Conservation (phyloP, 2,888 invertebrate genomes). For the Volucella inflata region DNA sequence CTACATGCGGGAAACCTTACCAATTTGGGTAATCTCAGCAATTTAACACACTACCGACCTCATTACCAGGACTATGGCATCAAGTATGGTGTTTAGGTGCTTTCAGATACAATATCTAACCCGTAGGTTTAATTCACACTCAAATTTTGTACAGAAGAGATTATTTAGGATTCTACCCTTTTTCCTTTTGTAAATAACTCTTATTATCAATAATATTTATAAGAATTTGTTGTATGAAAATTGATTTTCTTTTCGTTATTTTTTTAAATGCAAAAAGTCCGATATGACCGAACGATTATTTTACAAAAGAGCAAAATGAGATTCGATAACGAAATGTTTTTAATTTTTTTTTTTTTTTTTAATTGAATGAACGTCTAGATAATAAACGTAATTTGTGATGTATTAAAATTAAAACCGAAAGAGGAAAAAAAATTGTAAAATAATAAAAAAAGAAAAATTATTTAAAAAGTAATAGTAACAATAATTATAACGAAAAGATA, state of each 20-base stretch:
- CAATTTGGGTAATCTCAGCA: slow-evolving; percentile 82
- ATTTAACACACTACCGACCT: slow-evolving; percentile 83
- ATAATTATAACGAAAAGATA: slow-evolving; percentile 54
- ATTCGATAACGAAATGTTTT: not conserved
- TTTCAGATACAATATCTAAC: not conserved
- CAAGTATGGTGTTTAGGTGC: slow-evolving; percentile 83
- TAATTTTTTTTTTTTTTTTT: not conserved
- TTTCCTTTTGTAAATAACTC: slow-evolving; percentile 38
- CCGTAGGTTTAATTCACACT: slow-evolving; percentile 51
- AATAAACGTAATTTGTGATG: slow-evolving; percentile 73
- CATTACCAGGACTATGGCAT: slow-evolving; percentile 84
- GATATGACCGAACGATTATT: not conserved
- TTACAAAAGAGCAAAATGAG: slow-evolving; percentile 7
- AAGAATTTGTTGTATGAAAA: slow-evolving; percentile 17
- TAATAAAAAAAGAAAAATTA: slow-evolving; percentile 9
- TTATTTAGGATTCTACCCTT: slow-evolving; percentile 11
- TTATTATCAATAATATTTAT: slow-evolving; percentile 3
- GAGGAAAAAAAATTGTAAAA: slow-evolving; percentile 27
- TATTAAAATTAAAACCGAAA: slow-evolving; percentile 46
- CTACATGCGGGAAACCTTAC: slow-evolving; percentile 82
- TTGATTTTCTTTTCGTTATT: not conserved
- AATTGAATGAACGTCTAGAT: slow-evolving; percentile 56
- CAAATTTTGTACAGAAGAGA: slow-evolving; percentile 42
- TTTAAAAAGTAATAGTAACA: slow-evolving; percentile 26
- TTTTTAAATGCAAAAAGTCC: slow-evolving; percentile 33